These are phyloP conservation scores for Nicator chloris DNA, from an alignment of 2,113 vertebrate genomes.

Conservation along the genomic window DNA sequence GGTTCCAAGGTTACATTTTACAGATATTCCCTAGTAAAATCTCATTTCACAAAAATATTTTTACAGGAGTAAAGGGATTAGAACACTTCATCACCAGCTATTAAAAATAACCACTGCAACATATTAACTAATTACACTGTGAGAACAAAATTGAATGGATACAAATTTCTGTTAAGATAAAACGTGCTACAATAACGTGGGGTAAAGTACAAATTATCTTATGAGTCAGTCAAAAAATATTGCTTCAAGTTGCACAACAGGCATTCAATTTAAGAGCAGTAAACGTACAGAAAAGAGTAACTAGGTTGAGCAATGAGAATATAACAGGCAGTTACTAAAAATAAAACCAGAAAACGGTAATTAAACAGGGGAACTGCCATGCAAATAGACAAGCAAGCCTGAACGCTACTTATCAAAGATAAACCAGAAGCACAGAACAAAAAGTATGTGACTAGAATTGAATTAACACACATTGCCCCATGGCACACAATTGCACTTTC, in stretches of 20 bases:
- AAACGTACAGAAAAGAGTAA: background rate
- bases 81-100: background rate
- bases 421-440: background rate
- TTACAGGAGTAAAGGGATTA: background rate
- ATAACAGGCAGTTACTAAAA: background rate
- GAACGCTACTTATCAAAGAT: background rate
- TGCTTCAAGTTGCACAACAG: background rate
- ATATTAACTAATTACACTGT: background rate
- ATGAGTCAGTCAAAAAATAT: background rate
- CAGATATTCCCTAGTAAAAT: background rate
- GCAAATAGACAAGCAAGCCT: background rate
- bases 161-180: background rate
- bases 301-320: background rate
- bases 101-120: background rate
- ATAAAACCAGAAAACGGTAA: background rate
- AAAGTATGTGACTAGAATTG: background rate
- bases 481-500: background rate
- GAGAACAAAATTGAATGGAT: background rate
- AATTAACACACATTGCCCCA: background rate
- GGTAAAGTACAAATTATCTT: background rate
- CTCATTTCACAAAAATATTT: background rate
- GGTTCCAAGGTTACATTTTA: background rate
- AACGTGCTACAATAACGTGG: background rate
- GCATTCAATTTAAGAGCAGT: background rate
- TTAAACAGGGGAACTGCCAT: slow-evolving; percentile 3